Evolutionary conservation across 2,113 vertebrate species (phyloP).

Genomic region (Corythaixoides concolor): DNA sequence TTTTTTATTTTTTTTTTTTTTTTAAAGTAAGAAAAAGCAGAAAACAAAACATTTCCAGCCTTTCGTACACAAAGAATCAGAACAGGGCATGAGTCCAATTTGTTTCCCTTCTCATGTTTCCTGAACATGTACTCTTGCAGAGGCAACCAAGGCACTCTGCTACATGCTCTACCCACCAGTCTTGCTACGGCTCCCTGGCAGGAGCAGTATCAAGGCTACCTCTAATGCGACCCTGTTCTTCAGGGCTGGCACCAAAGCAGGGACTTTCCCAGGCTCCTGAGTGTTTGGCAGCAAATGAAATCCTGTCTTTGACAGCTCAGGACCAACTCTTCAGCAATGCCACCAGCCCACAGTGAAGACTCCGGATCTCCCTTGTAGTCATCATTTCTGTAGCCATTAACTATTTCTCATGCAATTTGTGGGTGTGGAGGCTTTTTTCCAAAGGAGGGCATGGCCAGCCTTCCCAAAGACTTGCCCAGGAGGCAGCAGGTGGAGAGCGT

Average conservation of each 20-base stretch:
- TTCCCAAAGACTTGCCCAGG: background rate
- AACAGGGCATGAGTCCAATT: constrained; percentile 21
- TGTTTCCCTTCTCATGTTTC: background rate
- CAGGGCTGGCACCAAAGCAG: background rate
- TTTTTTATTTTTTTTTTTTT: background rate
- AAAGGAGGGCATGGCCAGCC: background rate
- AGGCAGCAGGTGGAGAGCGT: background rate
- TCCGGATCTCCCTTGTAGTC: background rate
- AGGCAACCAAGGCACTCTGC: background rate
- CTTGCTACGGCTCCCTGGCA: background rate
- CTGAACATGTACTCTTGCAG: background rate
- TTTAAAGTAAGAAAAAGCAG: constrained; percentile 16
- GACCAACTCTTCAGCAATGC: background rate
- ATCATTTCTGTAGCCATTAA: background rate
- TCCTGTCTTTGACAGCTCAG: background rate
- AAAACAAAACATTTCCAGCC: constrained; percentile 44
- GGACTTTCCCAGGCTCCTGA: background rate
- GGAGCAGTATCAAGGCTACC: background rate
- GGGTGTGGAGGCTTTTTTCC: background rate
- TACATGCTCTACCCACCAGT: background rate
- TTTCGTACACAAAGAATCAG: constrained; percentile 40
- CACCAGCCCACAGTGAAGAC: background rate
- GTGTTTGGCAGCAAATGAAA: background rate
- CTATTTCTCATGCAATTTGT: background rate
- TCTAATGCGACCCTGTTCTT: background rate